Evolutionary conservation across 2,797 vertebrate genomes (phyloP), one percentile per base, ranked within the genome.

Genomic region (Naso thynnoides): DNA sequence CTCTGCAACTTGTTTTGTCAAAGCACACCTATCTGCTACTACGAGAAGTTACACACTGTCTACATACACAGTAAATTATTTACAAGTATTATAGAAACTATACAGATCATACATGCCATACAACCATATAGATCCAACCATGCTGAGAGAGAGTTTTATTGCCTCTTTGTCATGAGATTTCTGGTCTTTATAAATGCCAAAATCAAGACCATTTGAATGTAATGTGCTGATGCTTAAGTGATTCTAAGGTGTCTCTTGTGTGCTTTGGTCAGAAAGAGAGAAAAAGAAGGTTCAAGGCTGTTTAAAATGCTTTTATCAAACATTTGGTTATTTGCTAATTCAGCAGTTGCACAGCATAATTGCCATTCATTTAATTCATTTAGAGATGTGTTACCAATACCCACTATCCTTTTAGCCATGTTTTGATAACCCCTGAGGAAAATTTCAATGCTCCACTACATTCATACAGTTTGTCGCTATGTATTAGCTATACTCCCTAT

Each of bases 1-100:
- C 45, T 52, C 26, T 33, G 44, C n/a, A 23, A 39, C 27, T 48
- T 70, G 48, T 68, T 47, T 31, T 47, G 50, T 72, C 44, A 73
- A 66, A 49, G 16, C 42, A 42, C 33, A 60, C 24, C 14, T 24
- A n/a, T 31, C 36, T 47, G 42, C 41, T 42, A 26, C 36, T 13
- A 58, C 39, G 15, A 63, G 5, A 38, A 52, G 29, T 27, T 26
- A 27, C 26, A 52, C 24, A 13, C 33, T 36, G 33, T 36, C 33
- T 36, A 39, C 24, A 63, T 33, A 27, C 49, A 42, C 56, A 27
- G 27, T 39, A 31, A 58, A 64, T 54, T 44, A 71, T 72, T 68
- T 54, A 31, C 42, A 29, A 47, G 48, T 42, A 11, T 69, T 60
- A 70, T 59, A 42, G 26, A 8, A 59, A 64, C 31, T 47, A 47